Evolutionary conservation across 2,888 invertebrate genomes (phyloP).

Genomic region (Xiphydria camelus): DNA sequence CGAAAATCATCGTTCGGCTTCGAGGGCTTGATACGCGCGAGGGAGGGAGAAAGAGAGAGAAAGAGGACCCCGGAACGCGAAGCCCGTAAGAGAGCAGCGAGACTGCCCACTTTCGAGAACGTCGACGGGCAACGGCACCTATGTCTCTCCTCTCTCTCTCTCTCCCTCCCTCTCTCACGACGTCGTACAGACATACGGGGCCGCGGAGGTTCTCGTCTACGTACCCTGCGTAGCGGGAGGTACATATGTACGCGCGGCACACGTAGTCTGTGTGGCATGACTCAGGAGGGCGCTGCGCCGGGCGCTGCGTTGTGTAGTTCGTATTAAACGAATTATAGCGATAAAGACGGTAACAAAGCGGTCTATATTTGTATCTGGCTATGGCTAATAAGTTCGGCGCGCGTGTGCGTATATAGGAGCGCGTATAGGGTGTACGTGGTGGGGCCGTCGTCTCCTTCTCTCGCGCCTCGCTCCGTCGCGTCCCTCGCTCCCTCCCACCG

Average conservation of each 20-base stretch:
- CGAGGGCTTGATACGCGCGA: conserved; percentile 19
- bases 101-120: too few relatives aligned
- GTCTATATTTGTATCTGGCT: conserved; percentile 17
- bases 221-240: too few relatives aligned
- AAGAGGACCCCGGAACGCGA: conserved; percentile 13
- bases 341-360: conserved; percentile 33
- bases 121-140: too few relatives aligned
- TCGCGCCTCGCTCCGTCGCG: conserved; percentile 8
- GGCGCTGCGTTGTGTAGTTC: conserved; percentile 35
- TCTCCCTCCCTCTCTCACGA: too few relatives aligned
- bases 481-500: neutral
- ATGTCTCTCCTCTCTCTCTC: too few relatives aligned
- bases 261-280: conserved; percentile 35
- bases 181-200: too few relatives aligned
- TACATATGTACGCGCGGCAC: conserved; percentile 26
- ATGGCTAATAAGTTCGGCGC: neutral
- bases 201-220: too few relatives aligned
- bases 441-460: neutral
- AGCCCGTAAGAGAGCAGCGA: neutral
- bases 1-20: conserved; percentile 5
- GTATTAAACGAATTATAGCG: conserved; percentile 48
- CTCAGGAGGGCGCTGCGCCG: conserved; percentile 13
- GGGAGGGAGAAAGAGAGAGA: conserved; percentile 10
- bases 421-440: too few relatives aligned
- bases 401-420: too few relatives aligned